Percentiles rank a stretch among this genome's conserved stretches.
Conservation (phyloP, 2,113 vertebrate species). For the Catharus fuscescens region DNA sequence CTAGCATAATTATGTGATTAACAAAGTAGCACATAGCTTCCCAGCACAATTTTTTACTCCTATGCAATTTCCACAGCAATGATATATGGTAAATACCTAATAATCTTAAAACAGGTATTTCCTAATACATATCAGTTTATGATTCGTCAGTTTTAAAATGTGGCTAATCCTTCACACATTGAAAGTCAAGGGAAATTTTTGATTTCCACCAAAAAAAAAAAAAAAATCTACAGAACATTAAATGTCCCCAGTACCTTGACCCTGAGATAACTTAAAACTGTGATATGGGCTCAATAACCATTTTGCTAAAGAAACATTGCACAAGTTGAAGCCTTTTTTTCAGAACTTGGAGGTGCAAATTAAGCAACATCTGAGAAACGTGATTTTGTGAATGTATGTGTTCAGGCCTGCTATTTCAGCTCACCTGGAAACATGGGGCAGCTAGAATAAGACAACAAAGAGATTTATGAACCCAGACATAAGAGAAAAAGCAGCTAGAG, state of each 20-base stretch:
- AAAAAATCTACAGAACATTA: neutral
- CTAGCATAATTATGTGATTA: neutral
- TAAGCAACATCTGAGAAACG: neutral
- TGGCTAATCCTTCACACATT: neutral
- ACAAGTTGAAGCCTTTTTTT: neutral
- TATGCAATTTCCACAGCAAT: neutral
- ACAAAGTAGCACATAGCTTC: neutral
- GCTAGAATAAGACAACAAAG: neutral
- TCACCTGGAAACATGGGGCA: neutral
- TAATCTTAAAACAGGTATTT: neutral
- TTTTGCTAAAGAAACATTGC: neutral
- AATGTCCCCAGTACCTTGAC: accelerated
- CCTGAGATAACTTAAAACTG: neutral
- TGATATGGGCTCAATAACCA: neutral
- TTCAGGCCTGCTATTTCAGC: neutral
- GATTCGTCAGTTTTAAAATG: neutral
- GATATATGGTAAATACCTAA: neutral
- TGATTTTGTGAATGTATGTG: neutral
- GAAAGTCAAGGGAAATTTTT: neutral
- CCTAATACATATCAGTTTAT: neutral
- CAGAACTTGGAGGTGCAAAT: neutral
- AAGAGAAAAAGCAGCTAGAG: neutral
- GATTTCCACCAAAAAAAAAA: neutral
- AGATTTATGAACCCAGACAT: neutral
- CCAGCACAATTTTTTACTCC: neutral